Percentiles rank a stretch among this genome's conserved stretches.
These are phyloP conservation scores for Enteromius argenteus DNA, from an alignment of 2,797 vertebrate species.

Conservation along the genomic window DNA sequence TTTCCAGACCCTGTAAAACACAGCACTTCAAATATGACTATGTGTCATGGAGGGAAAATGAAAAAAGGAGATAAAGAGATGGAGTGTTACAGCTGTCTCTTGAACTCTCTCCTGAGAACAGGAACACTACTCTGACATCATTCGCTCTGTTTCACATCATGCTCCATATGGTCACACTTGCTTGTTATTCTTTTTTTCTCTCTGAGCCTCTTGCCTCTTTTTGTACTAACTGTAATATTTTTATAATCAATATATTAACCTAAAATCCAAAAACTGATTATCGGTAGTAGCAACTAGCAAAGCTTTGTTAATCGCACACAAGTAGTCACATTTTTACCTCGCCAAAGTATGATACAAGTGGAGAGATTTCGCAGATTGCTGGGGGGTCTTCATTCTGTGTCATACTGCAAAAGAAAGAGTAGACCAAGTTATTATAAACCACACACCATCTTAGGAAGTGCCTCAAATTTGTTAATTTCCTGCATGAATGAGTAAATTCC, in stretches of 20 bases:
- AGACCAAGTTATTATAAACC: background rate
- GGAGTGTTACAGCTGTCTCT: conserved; percentile 37
- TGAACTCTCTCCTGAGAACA: background rate
- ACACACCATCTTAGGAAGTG: background rate
- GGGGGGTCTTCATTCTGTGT: conserved; percentile 71
- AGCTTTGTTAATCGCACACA: background rate
- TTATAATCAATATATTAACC: background rate
- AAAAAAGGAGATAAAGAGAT: conserved; percentile 5
- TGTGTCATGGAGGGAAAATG: background rate
- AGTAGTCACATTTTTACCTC: conserved; percentile 82
- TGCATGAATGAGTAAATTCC: background rate
- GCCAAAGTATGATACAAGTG: conserved; percentile 92
- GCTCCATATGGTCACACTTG: conserved; percentile 24
- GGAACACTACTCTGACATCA: conserved; percentile 15
- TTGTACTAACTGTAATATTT: background rate
- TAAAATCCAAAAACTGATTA: background rate
- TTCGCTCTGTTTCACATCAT: conserved; percentile 28
- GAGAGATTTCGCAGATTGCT: conserved; percentile 89
- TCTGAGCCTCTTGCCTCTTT: background rate
- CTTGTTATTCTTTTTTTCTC: background rate
- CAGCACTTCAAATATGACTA: conserved; percentile 4
- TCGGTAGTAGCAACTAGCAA: background rate
- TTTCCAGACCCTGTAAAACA: conserved; percentile 83
- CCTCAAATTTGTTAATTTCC: background rate
- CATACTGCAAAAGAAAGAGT: conserved; percentile 65